phyloP scores from a whole-genome alignment of 2,113 vertebrate species.

The Poecilia latipinna region DNA sequence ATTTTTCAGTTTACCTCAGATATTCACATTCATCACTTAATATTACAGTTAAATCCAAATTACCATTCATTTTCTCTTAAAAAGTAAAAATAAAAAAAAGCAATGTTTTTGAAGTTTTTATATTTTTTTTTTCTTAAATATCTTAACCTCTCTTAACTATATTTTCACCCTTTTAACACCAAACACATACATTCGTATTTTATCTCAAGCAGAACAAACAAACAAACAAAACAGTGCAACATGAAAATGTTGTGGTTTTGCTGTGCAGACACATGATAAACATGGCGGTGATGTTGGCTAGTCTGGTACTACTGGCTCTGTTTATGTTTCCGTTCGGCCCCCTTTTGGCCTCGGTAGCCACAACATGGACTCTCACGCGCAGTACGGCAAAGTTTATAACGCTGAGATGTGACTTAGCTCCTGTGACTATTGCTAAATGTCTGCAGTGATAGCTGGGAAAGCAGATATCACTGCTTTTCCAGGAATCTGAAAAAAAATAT shows the following conservation, averaged over 20 bases:
- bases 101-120: no score
- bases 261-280: slow-evolving; percentile 14
- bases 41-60: no score
- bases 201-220: background rate
- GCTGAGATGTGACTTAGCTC: slow-evolving; percentile 16
- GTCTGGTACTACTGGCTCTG: slow-evolving; percentile 28
- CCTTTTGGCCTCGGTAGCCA: slow-evolving; percentile 7
- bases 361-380: background rate
- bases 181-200: background rate
- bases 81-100: no score
- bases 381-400: slow-evolving; percentile 5
- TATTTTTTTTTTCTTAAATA: no score
- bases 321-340: slow-evolving; percentile 10
- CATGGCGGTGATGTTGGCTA: slow-evolving; percentile 7
- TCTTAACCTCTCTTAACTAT: no score
- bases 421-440: background rate
- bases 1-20: background rate
- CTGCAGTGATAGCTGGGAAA: no score
- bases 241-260: slow-evolving; percentile 3
- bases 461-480: background rate
- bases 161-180: background rate
- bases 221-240: background rate
- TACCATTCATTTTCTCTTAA: no score
- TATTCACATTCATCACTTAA: background rate
- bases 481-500: background rate